phyloP scores from a whole-genome alignment of 1,140 invertebrate species.

The Drosophila prosaltans region DNA sequence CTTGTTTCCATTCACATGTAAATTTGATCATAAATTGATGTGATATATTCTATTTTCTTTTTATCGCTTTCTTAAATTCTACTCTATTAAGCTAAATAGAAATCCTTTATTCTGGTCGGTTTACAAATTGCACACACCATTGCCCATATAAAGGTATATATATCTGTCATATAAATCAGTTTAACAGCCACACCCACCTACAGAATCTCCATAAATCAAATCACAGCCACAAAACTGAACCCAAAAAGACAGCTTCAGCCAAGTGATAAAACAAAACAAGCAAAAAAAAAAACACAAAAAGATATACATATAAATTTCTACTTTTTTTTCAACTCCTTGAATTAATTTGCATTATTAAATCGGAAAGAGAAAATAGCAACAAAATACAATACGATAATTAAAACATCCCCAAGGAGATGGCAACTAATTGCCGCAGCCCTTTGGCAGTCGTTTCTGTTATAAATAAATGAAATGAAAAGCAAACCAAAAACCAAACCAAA shows the following conservation, averaged over 20 bases:
- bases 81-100: background rate
- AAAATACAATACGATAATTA: conserved; percentile 61
- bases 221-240: conserved; percentile 36
- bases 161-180: conserved; percentile 32
- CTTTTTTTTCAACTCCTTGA: conserved; percentile 27
- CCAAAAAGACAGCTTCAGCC: conserved; percentile 1
- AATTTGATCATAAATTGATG: no score
- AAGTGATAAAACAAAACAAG: conserved; percentile 23
- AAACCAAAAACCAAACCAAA: conserved; percentile 43
- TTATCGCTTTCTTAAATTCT: background rate
- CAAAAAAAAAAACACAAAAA: conserved; percentile 12
- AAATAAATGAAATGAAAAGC: conserved; percentile 58
- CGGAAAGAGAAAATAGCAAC: conserved; percentile 44
- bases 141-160: background rate
- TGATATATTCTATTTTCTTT: no score
- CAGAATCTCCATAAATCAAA: conserved; percentile 48
- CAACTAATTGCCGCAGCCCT: conserved; percentile 64
- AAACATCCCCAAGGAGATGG: conserved; percentile 61
- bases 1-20: no score
- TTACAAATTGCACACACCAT: background rate
- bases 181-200: conserved; percentile 13
- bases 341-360: conserved; percentile 71
- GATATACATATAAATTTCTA: background rate
- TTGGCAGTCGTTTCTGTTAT: conserved; percentile 52
- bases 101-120: background rate